Percentiles rank a stretch among this genome's conserved stretches.
Evolutionary conservation across 2,888 invertebrate species (phyloP).

Genomic region (Steinernema scapterisci): DNA sequence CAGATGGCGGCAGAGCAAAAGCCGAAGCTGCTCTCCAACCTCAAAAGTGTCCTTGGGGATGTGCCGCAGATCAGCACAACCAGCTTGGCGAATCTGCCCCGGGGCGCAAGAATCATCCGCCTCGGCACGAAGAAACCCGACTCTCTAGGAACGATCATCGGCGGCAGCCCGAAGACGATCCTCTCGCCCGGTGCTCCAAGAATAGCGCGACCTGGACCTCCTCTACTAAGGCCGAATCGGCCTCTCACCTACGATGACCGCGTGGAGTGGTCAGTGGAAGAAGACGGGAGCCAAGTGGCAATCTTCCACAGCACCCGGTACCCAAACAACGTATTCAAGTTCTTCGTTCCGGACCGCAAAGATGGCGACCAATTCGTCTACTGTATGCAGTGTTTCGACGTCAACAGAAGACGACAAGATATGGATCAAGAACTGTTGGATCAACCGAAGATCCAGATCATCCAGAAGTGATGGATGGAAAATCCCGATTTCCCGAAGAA

Average conservation of each 20-base stretch:
- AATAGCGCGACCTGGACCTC: not conserved
- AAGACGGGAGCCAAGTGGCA: not conserved
- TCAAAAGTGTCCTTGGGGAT: conserved; percentile 6
- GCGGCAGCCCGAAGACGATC: not conserved
- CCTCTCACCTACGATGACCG: conserved; percentile 5
- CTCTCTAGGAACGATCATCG: not conserved
- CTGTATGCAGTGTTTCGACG: conserved; percentile 22
- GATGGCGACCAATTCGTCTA: conserved; percentile 15
- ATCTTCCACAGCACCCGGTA: conserved; percentile 25
- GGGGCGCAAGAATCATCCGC: conserved; percentile 14
- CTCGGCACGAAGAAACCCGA: not conserved
- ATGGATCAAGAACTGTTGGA: not conserved
- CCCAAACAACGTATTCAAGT: conserved; percentile 14
- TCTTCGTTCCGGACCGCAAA: not conserved
- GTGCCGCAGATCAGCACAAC: not conserved
- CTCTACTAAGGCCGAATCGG: not conserved
- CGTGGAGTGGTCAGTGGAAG: conserved; percentile 2
- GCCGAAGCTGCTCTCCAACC: not conserved
- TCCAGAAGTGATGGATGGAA: conserved; percentile 1
- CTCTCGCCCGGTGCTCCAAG: not conserved
- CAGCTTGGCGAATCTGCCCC: not conserved
- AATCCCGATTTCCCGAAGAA: conserved; percentile 17
- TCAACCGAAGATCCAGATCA: conserved; percentile 22
- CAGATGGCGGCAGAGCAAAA: not conserved
- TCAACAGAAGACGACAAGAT: not conserved